A percentile compares a stretch with the other conserved stretches of the same genome.
Conservation (phyloP, 2,113 vertebrate genomes). For the Dicaeum eximium region DNA sequence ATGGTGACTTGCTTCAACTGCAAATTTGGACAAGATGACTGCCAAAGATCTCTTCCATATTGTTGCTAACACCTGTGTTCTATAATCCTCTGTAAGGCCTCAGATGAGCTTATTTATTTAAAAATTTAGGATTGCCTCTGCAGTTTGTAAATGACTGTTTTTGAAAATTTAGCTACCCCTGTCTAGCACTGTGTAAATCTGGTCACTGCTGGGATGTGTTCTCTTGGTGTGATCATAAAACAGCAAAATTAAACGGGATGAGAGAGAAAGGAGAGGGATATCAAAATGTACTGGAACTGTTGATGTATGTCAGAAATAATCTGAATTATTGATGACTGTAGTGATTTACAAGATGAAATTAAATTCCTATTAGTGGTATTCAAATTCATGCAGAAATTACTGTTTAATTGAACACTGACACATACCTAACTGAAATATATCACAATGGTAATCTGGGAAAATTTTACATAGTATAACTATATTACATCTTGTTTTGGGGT, state of each 20-base stretch:
- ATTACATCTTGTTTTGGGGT: neutral
- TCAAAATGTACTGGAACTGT: neutral
- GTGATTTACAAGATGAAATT: neutral
- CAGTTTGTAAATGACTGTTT: neutral
- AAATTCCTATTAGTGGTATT: neutral
- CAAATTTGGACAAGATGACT: fast-evolving
- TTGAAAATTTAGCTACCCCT: neutral
- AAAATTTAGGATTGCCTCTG: neutral
- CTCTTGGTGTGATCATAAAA: neutral
- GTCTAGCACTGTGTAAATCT: neutral
- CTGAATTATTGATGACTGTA: neutral
- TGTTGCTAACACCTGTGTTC: neutral
- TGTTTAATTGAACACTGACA: neutral
- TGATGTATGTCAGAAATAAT: neutral
- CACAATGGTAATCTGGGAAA: neutral
- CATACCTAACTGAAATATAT: neutral
- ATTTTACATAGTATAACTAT: neutral
- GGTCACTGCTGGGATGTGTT: neutral
- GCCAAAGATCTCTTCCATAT: neutral
- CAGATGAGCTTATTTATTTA: neutral
- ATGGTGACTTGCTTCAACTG: neutral
- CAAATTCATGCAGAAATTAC: neutral
- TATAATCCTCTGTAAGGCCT: neutral
- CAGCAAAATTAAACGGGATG: neutral
- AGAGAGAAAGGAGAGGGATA: neutral